Percentiles rank a stretch among this genome's conserved stretches.
phyloP scores from a whole-genome alignment of 2,797 vertebrate genomes.

The Menidia menidia region DNA sequence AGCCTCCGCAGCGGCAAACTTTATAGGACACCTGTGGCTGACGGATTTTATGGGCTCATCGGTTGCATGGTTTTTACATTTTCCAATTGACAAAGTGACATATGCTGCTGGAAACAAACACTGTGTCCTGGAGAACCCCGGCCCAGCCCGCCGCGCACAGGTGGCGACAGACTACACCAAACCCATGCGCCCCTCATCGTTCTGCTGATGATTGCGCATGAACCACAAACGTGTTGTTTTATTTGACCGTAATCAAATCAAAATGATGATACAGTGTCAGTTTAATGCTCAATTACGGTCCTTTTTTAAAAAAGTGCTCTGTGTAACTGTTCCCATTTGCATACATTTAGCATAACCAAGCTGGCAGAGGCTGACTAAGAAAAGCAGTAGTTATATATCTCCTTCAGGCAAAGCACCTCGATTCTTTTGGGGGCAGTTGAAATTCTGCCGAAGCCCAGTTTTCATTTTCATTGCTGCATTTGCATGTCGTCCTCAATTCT shows the following conservation, averaged over 20 bases:
- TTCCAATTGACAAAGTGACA: constrained; percentile 76
- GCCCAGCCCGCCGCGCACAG: constrained; percentile 17
- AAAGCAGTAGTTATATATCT: constrained; percentile 61
- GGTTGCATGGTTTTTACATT: constrained; percentile 77
- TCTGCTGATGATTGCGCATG: constrained; percentile 23
- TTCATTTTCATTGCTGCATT: constrained; percentile 78
- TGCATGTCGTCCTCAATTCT: constrained; percentile 71
- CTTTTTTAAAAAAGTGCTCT: constrained; percentile 54
- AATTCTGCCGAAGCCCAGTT: constrained; percentile 68
- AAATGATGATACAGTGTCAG: constrained; percentile 69
- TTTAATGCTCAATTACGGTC: constrained; percentile 67
- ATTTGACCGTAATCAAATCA: constrained; percentile 50
- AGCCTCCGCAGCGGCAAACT: constrained; percentile 74
- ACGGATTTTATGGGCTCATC: constrained; percentile 67
- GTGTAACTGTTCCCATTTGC: constrained; percentile 64
- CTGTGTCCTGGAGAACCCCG: constrained; percentile 30
- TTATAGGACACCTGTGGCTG: constrained; percentile 77
- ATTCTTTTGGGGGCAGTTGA: constrained; percentile 75
- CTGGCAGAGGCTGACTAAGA: constrained; percentile 50
- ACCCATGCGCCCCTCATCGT: constrained; percentile 28
- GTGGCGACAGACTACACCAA: constrained; percentile 13
- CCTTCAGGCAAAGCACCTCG: constrained; percentile 52
- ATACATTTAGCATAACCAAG: constrained; percentile 73
- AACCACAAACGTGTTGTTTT: constrained; percentile 35
- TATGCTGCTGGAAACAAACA: constrained; percentile 76